phyloP scores from a whole-genome alignment of 1,140 invertebrate species.

The Dendrolimus kikuchii region DNA sequence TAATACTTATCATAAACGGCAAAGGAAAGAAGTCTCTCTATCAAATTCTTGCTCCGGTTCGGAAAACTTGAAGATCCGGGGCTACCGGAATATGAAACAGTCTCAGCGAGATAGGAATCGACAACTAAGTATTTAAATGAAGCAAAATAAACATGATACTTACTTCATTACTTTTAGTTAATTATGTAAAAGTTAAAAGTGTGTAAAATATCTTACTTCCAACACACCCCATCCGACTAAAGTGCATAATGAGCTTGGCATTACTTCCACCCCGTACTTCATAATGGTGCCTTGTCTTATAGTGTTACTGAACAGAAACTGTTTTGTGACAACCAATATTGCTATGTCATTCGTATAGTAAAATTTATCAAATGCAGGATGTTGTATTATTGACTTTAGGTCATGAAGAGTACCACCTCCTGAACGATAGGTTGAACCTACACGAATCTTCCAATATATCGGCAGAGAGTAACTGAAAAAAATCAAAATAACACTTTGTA shows the following conservation, averaged over 20 bases:
- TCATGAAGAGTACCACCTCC: slow-evolving; percentile 41
- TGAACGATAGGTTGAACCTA: slow-evolving; percentile 46
- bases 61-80: no score
- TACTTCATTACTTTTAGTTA: no score
- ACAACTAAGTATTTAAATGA: no score
- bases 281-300: slow-evolving; percentile 48
- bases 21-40: no score
- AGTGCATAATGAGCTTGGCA: slow-evolving; percentile 32
- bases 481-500: no score
- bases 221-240: slow-evolving; percentile 53
- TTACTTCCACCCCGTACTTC: slow-evolving; percentile 35
- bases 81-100: no score
- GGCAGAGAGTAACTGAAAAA: slow-evolving; percentile 42
- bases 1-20: no score
- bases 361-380: slow-evolving; percentile 42
- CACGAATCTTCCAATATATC: slow-evolving; percentile 48
- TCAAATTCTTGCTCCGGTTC: no score
- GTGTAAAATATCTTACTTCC: slow-evolving; percentile 27
- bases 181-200: no score
- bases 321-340: slow-evolving; percentile 34
- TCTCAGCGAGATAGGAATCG: no score
- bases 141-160: no score
- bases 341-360: slow-evolving; percentile 56
- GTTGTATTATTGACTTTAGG: slow-evolving; percentile 43
- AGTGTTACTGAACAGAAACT: slow-evolving; percentile 31